Base-by-base conservation (phyloP, 2,797 vertebrate genomes). In the Hoplostethus atlanticus region DNA sequence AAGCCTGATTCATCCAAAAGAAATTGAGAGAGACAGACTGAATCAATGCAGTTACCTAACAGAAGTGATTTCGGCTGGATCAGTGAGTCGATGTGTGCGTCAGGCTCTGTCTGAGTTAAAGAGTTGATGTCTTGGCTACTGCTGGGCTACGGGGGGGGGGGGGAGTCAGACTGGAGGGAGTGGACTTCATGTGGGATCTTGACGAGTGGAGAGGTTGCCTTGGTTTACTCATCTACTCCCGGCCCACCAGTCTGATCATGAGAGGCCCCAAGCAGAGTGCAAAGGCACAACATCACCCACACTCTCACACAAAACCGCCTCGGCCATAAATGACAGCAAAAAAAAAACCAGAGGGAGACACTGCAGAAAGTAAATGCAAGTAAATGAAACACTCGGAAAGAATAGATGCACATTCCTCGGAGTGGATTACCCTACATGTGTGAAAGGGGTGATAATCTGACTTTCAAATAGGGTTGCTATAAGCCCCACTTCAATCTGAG, bases 161-260 rank as follows among this genome's bases (percentile, higher is more conserved):
- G 21, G 21, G 21, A 77, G 85, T 82, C 76, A 65, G 86, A 85
- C 76, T 2, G 47, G 55, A 83, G 74, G 79, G 84, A 82, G 84
- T 75, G 65, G 71, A 81, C 83, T 76, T 84, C 81, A 88, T 77
- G 83, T 80, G 75, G 65, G 80, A 79, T 84, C 75, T 82, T 62
- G 53, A 71, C 61, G 76, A 85, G 83, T 0, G 65, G 58, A 76
- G 67, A 71, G 63, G 57, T 60, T 69, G 73, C 68, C 80, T 80
- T 51, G 75, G 77, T 77, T 85, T 57, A 75, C 69, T 80, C 82
- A 64, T 66, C 71, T 68, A 56, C 68, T 85, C 76, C 68, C 77
- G 13, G 69, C 84, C 83, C 86, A 87, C 83, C 80, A 62, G 77
- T 77, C 73, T 74, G 76, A 87, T 61, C 81, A 90, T 83, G 64